These are phyloP conservation scores for Hippocampus barbouri DNA, from an alignment of 2,113 vertebrate species.

Conservation along the genomic window DNA sequence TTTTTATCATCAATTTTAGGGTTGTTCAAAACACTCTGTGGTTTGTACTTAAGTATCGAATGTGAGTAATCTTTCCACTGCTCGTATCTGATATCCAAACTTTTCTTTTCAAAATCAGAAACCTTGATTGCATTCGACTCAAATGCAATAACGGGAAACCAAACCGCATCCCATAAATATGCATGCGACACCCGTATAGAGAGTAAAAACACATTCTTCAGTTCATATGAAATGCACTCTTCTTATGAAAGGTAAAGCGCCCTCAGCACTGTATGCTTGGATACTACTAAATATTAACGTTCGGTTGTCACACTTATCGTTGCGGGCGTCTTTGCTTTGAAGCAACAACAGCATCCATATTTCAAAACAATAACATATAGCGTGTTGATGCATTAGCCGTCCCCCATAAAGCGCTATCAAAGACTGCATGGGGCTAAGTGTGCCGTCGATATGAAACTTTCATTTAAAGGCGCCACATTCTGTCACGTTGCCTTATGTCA, in stretches of 20 bases:
- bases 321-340: slow-evolving; percentile 21
- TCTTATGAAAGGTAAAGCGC: neutral
- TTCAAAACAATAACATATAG: slow-evolving; percentile 22
- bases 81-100: no score
- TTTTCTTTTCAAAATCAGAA: neutral
- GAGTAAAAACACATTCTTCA: slow-evolving; percentile 1
- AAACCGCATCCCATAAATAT: neutral
- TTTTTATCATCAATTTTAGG: no score
- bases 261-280: slow-evolving; percentile 2
- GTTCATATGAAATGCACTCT: neutral
- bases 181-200: neutral
- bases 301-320: slow-evolving; percentile 17
- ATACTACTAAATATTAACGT: slow-evolving; percentile 11
- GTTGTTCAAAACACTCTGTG: no score
- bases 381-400: slow-evolving; percentile 17
- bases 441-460: slow-evolving; percentile 44
- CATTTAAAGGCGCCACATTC: slow-evolving; percentile 26
- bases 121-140: neutral
- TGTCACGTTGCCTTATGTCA: slow-evolving; percentile 27
- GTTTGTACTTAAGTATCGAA: no score
- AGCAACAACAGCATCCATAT: slow-evolving; percentile 30
- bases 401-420: slow-evolving; percentile 25
- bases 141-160: neutral
- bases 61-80: no score
- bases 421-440: slow-evolving; percentile 29